These are phyloP conservation scores for Listronotus bonariensis DNA, from an alignment of 1,140 invertebrate species.

Conservation along the genomic window DNA sequence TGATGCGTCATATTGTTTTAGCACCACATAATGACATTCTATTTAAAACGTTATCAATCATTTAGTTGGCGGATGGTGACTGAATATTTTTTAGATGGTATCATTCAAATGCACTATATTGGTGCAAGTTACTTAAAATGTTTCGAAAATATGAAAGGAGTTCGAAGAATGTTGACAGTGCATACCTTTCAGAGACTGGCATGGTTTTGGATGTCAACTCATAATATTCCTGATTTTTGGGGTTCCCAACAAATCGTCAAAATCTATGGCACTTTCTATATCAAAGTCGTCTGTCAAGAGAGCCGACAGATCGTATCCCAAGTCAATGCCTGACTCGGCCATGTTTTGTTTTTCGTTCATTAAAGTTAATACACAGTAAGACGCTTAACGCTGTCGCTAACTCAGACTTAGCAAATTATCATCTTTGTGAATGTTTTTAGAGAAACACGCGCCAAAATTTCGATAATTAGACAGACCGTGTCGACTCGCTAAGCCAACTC, in stretches of 20 bases:
- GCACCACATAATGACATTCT: no score
- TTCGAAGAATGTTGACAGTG: conserved; percentile 16
- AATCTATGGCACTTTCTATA: conserved; percentile 61
- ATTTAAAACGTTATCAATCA: not conserved
- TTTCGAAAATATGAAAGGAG: not conserved
- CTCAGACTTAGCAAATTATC: conserved; percentile 13
- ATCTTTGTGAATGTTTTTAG: conserved; percentile 16
- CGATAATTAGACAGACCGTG: conserved; percentile 20
- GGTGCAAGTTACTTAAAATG: no score
- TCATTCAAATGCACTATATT: no score
- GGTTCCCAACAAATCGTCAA: conserved; percentile 60
- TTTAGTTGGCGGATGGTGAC: not conserved
- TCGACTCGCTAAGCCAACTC: conserved; percentile 23
- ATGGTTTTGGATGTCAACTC: conserved; percentile 69
- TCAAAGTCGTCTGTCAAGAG: conserved; percentile 61
- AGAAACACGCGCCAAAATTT: conserved; percentile 24
- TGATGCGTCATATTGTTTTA: no score
- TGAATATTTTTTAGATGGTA: no score
- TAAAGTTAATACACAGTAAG: conserved; percentile 8
- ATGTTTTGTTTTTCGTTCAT: conserved; percentile 37
- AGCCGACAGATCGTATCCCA: conserved; percentile 72
- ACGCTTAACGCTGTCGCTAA: conserved; percentile 3
- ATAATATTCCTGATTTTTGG: conserved; percentile 69
- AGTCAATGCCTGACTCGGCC: conserved; percentile 71
- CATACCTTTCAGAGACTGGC: conserved; percentile 67